These are phyloP conservation scores for Lycodopsis pacificus DNA, from an alignment of 2,797 vertebrate genomes.

Conservation along the genomic window DNA sequence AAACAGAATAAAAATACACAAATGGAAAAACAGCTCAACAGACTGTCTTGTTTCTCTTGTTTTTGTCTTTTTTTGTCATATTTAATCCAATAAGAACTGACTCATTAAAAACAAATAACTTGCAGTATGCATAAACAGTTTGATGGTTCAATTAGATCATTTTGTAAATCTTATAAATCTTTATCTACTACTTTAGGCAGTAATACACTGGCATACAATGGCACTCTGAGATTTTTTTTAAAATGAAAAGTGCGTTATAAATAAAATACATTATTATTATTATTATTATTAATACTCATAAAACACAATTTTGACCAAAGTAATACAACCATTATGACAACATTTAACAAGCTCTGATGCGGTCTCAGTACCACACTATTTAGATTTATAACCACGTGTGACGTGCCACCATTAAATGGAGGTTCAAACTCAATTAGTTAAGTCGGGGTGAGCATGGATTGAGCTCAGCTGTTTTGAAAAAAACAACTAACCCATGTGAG, in stretches of 20 bases:
- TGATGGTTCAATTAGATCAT: constrained; percentile 24
- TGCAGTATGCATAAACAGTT: constrained; percentile 19
- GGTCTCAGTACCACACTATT: neutral
- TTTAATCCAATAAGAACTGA: constrained; percentile 28
- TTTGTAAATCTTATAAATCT: neutral
- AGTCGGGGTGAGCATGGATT: neutral
- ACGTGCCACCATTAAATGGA: neutral
- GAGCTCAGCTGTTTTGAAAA: neutral
- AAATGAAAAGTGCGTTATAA: too few relatives aligned
- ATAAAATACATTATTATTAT: too few relatives aligned
- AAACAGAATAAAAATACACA: neutral
- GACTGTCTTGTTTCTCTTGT: neutral
- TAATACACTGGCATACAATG: too few relatives aligned
- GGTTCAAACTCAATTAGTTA: neutral
- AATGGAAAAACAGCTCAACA: neutral
- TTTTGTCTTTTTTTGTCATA: neutral
- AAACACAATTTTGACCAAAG: neutral
- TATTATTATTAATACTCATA: too few relatives aligned
- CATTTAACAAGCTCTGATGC: neutral
- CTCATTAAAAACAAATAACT: constrained; percentile 16
- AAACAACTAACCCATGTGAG: neutral
- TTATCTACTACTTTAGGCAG: neutral
- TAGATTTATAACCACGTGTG: neutral
- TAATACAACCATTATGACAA: neutral
- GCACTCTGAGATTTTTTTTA: too few relatives aligned